Base-by-base conservation (phyloP, 2,113 vertebrate species). In the Delphinus delphis region DNA sequence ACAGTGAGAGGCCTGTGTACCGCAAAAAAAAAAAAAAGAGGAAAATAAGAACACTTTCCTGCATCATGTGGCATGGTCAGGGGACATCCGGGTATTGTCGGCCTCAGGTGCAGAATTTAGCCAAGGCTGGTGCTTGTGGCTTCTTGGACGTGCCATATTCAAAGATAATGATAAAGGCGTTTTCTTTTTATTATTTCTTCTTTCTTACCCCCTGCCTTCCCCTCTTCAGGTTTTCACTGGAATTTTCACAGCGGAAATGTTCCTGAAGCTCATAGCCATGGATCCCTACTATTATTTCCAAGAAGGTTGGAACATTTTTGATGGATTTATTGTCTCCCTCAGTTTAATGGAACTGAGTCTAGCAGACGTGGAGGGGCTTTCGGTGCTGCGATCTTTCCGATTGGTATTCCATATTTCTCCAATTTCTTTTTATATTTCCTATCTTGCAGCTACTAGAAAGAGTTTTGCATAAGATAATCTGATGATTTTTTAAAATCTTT, bases 201-300 rank as follows among this genome's bases (percentile, higher is more conserved):
- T 90, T 96, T 53, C 92, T 98, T 84, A 86, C 55, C 82, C 70
- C 53, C 67, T 91, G 14, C 86, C 44, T 93, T 91, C 89, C 28
- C 70, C 82, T 0, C 88, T 97, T 12, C 97, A 99, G 99, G 99
- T 99, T 96, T 99, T 99, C 98, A 99, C 99, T 6, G 99, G 99
- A 17, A 99, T 99, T 98, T 99, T 99, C 98, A 99, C 99, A 58
- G 99, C 99, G 2, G 99, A 99, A 98, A 99, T 99, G 99, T 99
- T 99, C 98, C 99, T 99, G 96, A 99, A 99, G 98, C 99, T 99
- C 86, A 98, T 99, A 67, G 99, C 99, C 68, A 99, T 99, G 99
- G 99, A 99, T 98, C 99, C 99, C 12, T 99, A 99, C 98, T 99
- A 99, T 98, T 99, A 99, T 98, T 99, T 99, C 97, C 99, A 99